phyloP scores from a whole-genome alignment of 2,888 invertebrate species.

The Zygaena filipendulae region DNA sequence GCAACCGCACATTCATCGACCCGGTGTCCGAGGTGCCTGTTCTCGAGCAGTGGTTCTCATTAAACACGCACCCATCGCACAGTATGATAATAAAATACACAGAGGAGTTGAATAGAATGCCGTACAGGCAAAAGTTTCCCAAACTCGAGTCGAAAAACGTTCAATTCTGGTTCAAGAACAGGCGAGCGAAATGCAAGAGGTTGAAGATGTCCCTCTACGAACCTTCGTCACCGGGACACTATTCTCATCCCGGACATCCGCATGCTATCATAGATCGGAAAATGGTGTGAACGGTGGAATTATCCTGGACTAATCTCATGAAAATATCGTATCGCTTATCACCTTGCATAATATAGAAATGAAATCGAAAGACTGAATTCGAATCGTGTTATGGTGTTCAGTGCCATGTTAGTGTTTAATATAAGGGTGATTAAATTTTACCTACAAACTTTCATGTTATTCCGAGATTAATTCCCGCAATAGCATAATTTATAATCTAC shows the following conservation, averaged over 20 bases:
- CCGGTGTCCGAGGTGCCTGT: constrained; percentile 97
- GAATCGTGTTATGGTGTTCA: constrained; percentile 51
- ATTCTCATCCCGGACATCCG: constrained; percentile 63
- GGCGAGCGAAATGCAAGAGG: constrained; percentile 97
- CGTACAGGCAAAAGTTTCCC: constrained; percentile 98
- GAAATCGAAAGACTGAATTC: constrained; percentile 56
- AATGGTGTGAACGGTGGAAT: constrained; percentile 42
- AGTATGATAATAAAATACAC: constrained; percentile 98
- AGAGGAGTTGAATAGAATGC: constrained; percentile 96
- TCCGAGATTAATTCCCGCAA: no score
- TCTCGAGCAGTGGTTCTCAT: constrained; percentile 94
- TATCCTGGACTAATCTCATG: neutral
- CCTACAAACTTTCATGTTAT: no score
- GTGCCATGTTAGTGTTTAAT: constrained; percentile 65
- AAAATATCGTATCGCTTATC: no score
- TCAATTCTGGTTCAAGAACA: constrained; percentile 99
- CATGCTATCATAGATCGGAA: constrained; percentile 66
- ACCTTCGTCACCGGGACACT: constrained; percentile 73
- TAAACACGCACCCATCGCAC: constrained; percentile 99
- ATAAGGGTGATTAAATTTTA: constrained; percentile 23
- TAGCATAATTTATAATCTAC: no score
- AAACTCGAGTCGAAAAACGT: constrained; percentile 99
- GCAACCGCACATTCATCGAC: constrained; percentile 98
- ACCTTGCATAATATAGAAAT: no score
- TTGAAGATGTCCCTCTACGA: constrained; percentile 92